These are phyloP conservation scores for Lepidocyrtoides sp. DNA, from an alignment of 2,888 invertebrate genomes.

Conservation along the genomic window DNA sequence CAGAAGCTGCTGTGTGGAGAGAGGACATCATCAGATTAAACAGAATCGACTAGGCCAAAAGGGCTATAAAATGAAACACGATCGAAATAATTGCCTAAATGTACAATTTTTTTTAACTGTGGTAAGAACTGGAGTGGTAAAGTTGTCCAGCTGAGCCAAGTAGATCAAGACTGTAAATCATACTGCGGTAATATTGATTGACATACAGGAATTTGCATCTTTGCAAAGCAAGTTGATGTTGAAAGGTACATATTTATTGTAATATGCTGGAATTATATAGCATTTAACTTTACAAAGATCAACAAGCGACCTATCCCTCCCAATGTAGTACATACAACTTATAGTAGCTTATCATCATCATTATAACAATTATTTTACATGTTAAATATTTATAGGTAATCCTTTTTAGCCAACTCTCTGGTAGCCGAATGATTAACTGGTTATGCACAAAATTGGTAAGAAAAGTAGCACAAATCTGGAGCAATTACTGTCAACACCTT, in stretches of 20 bases:
- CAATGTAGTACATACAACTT: too few species aligned
- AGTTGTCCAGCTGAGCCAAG: slow-evolving; percentile 55
- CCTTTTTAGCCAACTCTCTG: background rate
- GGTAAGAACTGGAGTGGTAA: background rate
- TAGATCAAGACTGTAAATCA: slow-evolving; percentile 57
- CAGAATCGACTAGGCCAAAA: background rate
- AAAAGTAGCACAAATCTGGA: slow-evolving; percentile 60
- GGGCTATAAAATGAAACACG: background rate
- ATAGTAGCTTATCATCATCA: background rate
- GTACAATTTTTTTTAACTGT: background rate
- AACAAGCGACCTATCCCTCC: background rate
- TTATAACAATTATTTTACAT: background rate
- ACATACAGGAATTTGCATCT: slow-evolving; percentile 61
- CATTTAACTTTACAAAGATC: too few species aligned
- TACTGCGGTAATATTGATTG: slow-evolving; percentile 56
- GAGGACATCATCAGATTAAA: slow-evolving; percentile 14
- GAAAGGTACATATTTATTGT: background rate
- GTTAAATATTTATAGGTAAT: background rate
- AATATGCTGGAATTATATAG: too few species aligned
- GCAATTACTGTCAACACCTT: slow-evolving; percentile 62
- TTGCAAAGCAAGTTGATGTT: background rate
- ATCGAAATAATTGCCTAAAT: slow-evolving; percentile 30
- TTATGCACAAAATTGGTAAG: slow-evolving; percentile 26
- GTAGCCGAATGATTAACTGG: slow-evolving; percentile 29
- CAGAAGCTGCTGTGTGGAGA: background rate